A percentile compares a stretch with the other conserved stretches of the same genome.
These are phyloP conservation scores for Habropoda laboriosa DNA, from an alignment of 1,140 invertebrate species.

Conservation along the genomic window DNA sequence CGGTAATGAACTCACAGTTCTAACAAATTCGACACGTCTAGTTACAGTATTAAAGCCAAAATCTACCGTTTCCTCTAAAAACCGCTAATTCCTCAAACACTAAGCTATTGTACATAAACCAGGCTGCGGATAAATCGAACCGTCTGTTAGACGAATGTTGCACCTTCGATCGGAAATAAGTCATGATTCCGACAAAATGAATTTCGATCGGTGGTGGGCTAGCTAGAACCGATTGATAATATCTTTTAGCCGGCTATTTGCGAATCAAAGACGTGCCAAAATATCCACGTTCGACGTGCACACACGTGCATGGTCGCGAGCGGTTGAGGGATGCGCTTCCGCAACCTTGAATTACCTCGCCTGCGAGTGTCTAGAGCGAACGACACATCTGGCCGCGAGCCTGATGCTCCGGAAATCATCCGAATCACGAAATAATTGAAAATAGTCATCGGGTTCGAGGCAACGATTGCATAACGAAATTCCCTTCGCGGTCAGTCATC, in stretches of 20 bases:
- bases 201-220: too few relatives aligned
- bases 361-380: conserved; percentile 12
- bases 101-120: too few relatives aligned
- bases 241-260: conserved; percentile 1
- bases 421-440: conserved; percentile 48
- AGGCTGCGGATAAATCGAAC: too few relatives aligned
- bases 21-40: too few relatives aligned
- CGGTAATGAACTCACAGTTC: too few relatives aligned
- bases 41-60: too few relatives aligned
- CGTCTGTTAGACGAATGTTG: too few relatives aligned
- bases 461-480: conserved; percentile 24
- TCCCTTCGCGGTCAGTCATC: conserved; percentile 18
- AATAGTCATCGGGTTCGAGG: conserved; percentile 22
- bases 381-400: conserved; percentile 33
- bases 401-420: conserved; percentile 35
- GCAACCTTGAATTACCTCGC: conserved; percentile 38
- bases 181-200: too few relatives aligned
- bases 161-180: too few relatives aligned
- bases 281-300: neutral
- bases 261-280: conserved; percentile 18
- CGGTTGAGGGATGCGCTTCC: conserved; percentile 13
- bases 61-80: too few relatives aligned
- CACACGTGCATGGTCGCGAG: neutral
- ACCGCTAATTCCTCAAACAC: too few relatives aligned
- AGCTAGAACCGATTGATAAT: neutral